Base-by-base conservation (phyloP, 2,888 invertebrate species). In the Itoplectis maculator region DNA sequence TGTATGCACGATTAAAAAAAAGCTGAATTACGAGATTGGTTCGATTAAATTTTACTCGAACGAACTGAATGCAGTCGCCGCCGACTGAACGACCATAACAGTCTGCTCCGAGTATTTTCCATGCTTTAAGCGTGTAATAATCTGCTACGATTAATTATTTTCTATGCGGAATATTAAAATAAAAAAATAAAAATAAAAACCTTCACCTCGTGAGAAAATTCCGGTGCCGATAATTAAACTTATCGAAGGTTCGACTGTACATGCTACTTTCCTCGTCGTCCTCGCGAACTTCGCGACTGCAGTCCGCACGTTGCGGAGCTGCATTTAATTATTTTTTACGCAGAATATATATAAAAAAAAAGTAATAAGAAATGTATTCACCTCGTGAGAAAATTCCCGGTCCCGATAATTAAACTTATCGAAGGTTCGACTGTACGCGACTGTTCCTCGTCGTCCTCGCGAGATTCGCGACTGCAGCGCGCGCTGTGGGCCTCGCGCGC, bases 371-470 rank as follows among this genome's bases (percentile, higher is more conserved):
- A 29, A 29, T 3, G 5, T 29, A 7, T 42, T 2, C 42, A 42
- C 7, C 11, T 42, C 42, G 42, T 11, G 1, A 2, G 1, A 56
- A 23, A 13, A 56, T 0, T 29, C 29, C 29, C 0, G 11, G 9
- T 29, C 56, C 13, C 9, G 8, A 54, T 23, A 54, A 61, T 61
- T 9, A 8, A 40, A 61, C 61, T 61, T 61, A 61, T 61, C 61
- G 37, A 15, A 37, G 0, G 2, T 18, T 18, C 61, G 18, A 61
- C 68, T 49, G 49, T 68, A 69, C 20, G n/a, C 40, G 13, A 35
- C 23, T 70, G n/a, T 42, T 56, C 9, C 23, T 56, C 45, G 45
- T 56, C 70, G 61, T 72, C 18, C 61, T 72, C 72, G 72, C 47
- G 13, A 72, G 35, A 35, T 72, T 74, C 29, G 51, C 23, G 63